Evolutionary conservation across 2,888 invertebrate genomes (phyloP).

Genomic region (Dysmachus trigonus): DNA sequence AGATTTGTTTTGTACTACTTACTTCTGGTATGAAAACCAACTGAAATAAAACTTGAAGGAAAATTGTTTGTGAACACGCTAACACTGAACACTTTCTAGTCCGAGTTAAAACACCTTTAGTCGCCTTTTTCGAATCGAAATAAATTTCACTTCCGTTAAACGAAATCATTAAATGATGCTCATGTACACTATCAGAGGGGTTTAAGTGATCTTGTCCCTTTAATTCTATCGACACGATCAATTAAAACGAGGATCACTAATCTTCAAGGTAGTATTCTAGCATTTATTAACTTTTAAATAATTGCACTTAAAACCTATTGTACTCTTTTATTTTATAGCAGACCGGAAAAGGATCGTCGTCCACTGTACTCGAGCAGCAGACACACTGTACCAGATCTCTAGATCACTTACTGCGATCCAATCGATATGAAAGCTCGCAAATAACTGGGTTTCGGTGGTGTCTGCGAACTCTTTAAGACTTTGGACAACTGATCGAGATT

Average conservation of each 20-base stretch:
- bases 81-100: slow-evolving; percentile 1
- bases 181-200: background rate
- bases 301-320: background rate
- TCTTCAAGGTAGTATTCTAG: background rate
- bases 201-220: background rate
- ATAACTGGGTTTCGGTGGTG: slow-evolving; percentile 20
- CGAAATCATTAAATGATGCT: slow-evolving; percentile 18
- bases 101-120: background rate
- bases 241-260: background rate
- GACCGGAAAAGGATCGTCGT: background rate
- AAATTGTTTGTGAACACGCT: background rate
- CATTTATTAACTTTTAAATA: background rate
- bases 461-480: slow-evolving; percentile 16
- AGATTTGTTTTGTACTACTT: background rate
- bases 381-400: background rate
- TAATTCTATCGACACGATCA: background rate
- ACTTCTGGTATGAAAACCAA: background rate
- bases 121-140: background rate
- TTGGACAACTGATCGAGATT: slow-evolving; percentile 13
- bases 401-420: slow-evolving; percentile 6
- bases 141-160: slow-evolving; percentile 13
- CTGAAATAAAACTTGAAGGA: background rate
- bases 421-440: slow-evolving; percentile 27
- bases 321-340: background rate
- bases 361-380: background rate